These are phyloP conservation scores for Drosophila auraria DNA, from an alignment of 1,140 invertebrate species.

Conservation along the genomic window DNA sequence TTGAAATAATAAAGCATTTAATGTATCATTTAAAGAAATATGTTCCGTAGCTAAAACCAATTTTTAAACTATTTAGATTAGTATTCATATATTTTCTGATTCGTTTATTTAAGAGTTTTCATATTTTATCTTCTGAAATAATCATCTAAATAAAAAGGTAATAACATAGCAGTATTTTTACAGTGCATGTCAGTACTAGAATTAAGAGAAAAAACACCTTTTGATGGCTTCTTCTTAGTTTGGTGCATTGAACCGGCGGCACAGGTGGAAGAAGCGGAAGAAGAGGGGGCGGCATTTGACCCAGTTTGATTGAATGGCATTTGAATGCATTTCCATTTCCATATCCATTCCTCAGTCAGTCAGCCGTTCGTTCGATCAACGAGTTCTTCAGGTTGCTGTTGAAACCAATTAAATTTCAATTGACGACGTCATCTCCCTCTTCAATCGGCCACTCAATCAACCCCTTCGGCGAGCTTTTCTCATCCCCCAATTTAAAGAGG, in stretches of 20 bases:
- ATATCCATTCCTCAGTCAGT: constrained; percentile 16
- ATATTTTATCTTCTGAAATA: neutral
- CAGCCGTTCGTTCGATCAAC: constrained; percentile 31
- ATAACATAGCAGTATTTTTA: neutral
- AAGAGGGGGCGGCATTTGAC: constrained; percentile 43
- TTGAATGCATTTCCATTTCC: constrained; percentile 51
- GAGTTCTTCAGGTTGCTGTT: constrained; percentile 44
- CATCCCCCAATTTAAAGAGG: constrained; percentile 10
- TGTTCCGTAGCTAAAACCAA: too few relatives aligned
- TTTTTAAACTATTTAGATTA: too few relatives aligned
- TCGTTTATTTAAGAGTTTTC: neutral
- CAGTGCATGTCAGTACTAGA: neutral
- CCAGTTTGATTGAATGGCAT: constrained; percentile 54
- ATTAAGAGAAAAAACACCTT: constrained; percentile 1
- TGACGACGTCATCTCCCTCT: constrained; percentile 62
- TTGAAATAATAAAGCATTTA: too few relatives aligned
- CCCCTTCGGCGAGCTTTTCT: constrained; percentile 15
- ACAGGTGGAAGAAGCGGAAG: constrained; percentile 44
- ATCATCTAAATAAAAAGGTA: too few relatives aligned
- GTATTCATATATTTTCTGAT: too few relatives aligned
- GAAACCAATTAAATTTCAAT: constrained; percentile 65
- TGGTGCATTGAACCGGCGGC: constrained; percentile 57
- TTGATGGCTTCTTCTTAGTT: constrained; percentile 10
- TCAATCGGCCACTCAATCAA: constrained; percentile 37
- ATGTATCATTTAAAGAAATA: too few relatives aligned